Evolutionary conservation across 2,113 vertebrate species (phyloP).

Genomic region (Pseudorhombus dupliciocellatus): DNA sequence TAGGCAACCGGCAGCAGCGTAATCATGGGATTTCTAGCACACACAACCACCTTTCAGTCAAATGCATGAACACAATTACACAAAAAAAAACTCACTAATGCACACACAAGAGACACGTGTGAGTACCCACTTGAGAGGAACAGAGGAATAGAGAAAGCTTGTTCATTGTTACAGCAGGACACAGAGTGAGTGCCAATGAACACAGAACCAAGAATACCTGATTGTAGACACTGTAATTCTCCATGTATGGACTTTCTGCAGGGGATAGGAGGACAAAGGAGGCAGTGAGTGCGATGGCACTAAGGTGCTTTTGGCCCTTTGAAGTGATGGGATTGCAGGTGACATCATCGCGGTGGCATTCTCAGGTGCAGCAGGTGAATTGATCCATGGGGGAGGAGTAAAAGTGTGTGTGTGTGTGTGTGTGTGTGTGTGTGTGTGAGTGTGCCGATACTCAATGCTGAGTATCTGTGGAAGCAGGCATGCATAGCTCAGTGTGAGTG

Average conservation of each 20-base stretch:
- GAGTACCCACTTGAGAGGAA: slow-evolving; percentile 41
- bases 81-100: slow-evolving; percentile 9
- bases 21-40: slow-evolving; percentile 50
- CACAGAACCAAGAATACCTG: slow-evolving; percentile 64
- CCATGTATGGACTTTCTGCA: slow-evolving; percentile 52
- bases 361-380: slow-evolving; percentile 79
- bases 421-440: slow-evolving; percentile 30
- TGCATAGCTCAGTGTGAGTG: slow-evolving; percentile 19
- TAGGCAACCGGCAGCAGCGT: slow-evolving; percentile 41
- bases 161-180: slow-evolving; percentile 48
- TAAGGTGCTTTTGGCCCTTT: slow-evolving; percentile 65
- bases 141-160: slow-evolving; percentile 50
- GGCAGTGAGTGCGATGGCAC: slow-evolving; percentile 52
- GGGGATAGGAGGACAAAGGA: slow-evolving; percentile 64
- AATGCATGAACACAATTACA: slow-evolving; percentile 31
- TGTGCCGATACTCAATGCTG: too few relatives aligned
- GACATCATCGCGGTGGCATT: slow-evolving; percentile 73
- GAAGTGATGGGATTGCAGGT: slow-evolving; percentile 73
- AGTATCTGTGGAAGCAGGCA: slow-evolving; percentile 43
- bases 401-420: slow-evolving; percentile 30
- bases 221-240: slow-evolving; percentile 60
- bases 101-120: slow-evolving; percentile 23
- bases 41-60: slow-evolving; percentile 28
- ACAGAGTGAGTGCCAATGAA: slow-evolving; percentile 49
- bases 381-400: slow-evolving; percentile 54